Evolutionary conservation across 2,113 vertebrate genomes (phyloP).

Genomic region (Protobothrops flavoviridis): DNA sequence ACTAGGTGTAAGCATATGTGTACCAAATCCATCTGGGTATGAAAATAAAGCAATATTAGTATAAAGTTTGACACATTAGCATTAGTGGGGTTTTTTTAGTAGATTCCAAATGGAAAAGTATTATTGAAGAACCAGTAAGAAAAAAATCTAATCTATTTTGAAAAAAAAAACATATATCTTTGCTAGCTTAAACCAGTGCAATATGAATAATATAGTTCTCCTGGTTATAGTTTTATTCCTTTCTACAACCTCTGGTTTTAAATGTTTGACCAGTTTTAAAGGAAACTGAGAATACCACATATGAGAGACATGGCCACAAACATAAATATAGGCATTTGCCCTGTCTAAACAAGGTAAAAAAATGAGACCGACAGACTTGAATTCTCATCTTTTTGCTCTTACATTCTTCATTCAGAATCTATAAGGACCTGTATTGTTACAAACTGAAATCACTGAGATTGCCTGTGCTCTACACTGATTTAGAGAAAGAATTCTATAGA

Average conservation of each 20-base stretch:
- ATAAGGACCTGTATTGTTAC: background rate
- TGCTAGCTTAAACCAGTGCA: background rate
- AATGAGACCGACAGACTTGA: background rate
- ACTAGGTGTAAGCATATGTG: background rate
- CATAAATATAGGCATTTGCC: background rate
- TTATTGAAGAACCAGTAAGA: background rate
- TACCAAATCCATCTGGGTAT: background rate
- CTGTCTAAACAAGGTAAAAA: background rate
- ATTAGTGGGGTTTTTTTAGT: background rate
- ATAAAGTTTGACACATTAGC: background rate
- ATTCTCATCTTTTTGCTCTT: background rate
- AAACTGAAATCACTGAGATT: background rate
- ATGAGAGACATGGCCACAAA: background rate
- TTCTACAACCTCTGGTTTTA: background rate
- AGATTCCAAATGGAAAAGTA: background rate
- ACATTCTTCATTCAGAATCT: background rate
- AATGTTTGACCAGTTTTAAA: background rate
- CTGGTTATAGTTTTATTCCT: background rate
- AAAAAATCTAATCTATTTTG: background rate
- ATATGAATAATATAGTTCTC: background rate
- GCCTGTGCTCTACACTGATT: background rate
- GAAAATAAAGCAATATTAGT: background rate
- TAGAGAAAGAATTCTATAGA: background rate
- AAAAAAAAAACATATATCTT: background rate
- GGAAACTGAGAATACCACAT: background rate